Base-by-base conservation (phyloP, 2,797 vertebrate species). In the Threskiornis aethiopicus region DNA sequence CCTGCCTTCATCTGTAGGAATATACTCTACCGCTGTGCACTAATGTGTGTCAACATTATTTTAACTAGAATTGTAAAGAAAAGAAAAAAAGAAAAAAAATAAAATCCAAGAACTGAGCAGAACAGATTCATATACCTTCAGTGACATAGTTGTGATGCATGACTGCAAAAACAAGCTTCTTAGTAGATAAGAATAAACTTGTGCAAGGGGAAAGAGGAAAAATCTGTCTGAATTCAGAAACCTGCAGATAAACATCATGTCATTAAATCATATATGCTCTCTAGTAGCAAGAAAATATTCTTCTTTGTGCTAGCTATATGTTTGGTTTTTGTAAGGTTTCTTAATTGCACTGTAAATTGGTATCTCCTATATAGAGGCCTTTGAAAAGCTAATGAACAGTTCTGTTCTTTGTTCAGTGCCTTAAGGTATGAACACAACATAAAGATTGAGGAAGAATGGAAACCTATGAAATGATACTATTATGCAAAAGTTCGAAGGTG, bases 41-140 rank as follows among this genome's bases (percentile, higher is more conserved):
- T 73, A n/a, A 62, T 18, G 31, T 49, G 33, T 13, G 26, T 52
- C 22, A 62, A 15, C 1, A 2, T 72, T 65, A 65, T 31, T 87
- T 77, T 70, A 82, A 73, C 20, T 4, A n/a, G 46, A 67, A 47
- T 11, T 47, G 55, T 58, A 58, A 58, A 58, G 29, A 49, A 16
- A 20, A 52, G 13, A 62, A 52, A 37, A 70, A 20, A 15, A 59
- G 28, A 39, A 39, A 39, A 55, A 55, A 33, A 44, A 13, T 16
- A 46, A 10, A 61, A 52, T 58, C 21, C 13, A 69, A 67, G 11
- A 62, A 41, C 28, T 19, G 25, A 67, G 44, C 10, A 75, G 35
- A 57, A 57, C 4, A 41, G 37, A 33, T 24, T 65, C 0, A 1
- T 72, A 0, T n/a, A 2, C 57, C 17, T 69, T 67, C 31, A 78